Evolutionary conservation across 1,140 invertebrate species (phyloP).

Genomic region (Frieseomelitta varia): DNA sequence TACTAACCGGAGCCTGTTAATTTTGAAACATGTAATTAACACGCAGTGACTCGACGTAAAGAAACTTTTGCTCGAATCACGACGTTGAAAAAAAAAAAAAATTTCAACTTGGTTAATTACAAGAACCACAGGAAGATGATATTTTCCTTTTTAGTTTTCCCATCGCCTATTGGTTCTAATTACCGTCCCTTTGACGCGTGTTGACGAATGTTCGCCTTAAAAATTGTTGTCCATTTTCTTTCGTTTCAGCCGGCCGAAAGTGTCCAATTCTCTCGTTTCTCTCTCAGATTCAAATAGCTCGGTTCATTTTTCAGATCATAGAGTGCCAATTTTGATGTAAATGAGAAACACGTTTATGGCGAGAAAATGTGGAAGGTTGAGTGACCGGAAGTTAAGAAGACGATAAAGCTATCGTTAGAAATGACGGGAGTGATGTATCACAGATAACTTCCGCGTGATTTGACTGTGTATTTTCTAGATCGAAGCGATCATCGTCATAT

Average conservation of each 20-base stretch:
- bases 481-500: neutral
- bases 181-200: neutral
- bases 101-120: neutral
- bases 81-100: neutral
- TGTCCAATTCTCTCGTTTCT: too few relatives aligned
- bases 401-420: neutral
- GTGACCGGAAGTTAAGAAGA: neutral
- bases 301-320: too few relatives aligned
- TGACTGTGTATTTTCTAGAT: neutral
- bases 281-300: too few relatives aligned
- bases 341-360: neutral
- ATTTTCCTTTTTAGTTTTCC: neutral
- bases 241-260: too few relatives aligned
- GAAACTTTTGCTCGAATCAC: neutral
- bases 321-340: neutral
- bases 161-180: neutral
- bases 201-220: neutral
- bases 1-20: constrained; percentile 21
- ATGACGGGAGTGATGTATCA: neutral
- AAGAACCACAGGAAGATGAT: neutral
- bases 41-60: neutral
- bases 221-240: too few relatives aligned
- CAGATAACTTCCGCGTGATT: neutral
- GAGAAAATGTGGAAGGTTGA: too few relatives aligned
- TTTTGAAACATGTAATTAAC: constrained; percentile 52